A percentile compares a stretch with the other conserved stretches of the same genome.
Conservation (phyloP, 2,113 vertebrate genomes). For the Crocuta crocuta region DNA sequence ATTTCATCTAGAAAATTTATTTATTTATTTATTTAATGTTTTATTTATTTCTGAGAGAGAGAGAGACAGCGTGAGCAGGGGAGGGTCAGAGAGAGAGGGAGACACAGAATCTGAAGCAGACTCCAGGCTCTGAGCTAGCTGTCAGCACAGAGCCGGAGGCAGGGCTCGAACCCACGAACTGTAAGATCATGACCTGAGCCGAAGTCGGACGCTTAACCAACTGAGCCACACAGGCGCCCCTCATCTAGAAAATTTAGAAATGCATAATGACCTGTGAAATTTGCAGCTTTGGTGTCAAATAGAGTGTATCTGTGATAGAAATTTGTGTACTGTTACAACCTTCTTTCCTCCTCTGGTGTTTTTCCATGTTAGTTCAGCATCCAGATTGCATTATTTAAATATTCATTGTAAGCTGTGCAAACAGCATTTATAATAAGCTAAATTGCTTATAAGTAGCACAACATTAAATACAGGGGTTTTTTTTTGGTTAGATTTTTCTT, state of each 20-base stretch:
- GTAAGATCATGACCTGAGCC: too few species aligned
- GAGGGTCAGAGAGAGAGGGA: too few species aligned
- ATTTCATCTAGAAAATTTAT: slow-evolving; percentile 43
- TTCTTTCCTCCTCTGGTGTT: slow-evolving; percentile 40
- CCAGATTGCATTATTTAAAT: slow-evolving; percentile 71
- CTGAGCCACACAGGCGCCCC: too few species aligned
- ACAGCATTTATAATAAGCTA: slow-evolving; percentile 50
- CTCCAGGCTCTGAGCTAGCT: too few species aligned
- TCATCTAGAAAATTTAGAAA: slow-evolving; percentile 45
- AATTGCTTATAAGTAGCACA: slow-evolving; percentile 54
- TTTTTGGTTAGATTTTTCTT: slow-evolving; percentile 38
- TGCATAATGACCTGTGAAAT: background rate
- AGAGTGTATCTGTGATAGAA: slow-evolving; percentile 38
- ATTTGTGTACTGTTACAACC: slow-evolving; percentile 34
- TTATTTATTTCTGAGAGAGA: too few species aligned
- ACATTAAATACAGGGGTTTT: slow-evolving; percentile 5
- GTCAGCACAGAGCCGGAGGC: too few species aligned
- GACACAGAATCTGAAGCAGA: too few species aligned
- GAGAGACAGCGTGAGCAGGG: too few species aligned
- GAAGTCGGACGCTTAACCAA: too few species aligned
- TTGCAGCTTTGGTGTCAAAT: slow-evolving; percentile 45
- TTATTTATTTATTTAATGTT: too few species aligned
- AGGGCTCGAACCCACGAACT: too few species aligned
- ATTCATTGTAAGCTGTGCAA: slow-evolving; percentile 53
- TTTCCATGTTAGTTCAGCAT: slow-evolving; percentile 56